Base-by-base conservation (phyloP, 37 sponge, comb jelly and placozoan species). In the Theonella swinhoei region DNA sequence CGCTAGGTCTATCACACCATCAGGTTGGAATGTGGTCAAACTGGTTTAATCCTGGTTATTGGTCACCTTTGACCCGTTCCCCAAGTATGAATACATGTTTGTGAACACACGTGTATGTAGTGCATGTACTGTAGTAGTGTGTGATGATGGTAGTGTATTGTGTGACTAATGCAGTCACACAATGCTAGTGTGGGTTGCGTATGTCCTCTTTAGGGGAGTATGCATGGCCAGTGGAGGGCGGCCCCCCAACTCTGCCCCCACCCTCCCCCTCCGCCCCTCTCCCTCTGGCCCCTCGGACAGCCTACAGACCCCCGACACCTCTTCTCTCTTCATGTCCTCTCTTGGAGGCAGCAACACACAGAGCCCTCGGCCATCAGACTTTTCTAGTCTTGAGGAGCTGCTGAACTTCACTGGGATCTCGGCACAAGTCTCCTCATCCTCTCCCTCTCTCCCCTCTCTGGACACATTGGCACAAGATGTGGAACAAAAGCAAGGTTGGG, bases 251-350 rank as follows among this genome's bases (percentile, higher is more conserved):
- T 47, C 54, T 14, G 54, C 54, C 54, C 25, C 72, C 72, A 3
- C 62, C 22, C 82, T 33, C 3, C 40, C 82, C 72, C 19, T 37
- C 39, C 30, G 22, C 20, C 4, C 60, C 29, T 58, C 71, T 41
- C 47, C 76, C 84, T 40, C 84, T 64, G 39, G 62, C 54, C 23
- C 33, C 31, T 29, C 78, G 4, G 30, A 41, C 78, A 83, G 62
- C 62, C 83, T 84, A n/a, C 87, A 87, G 68, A 88, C 88, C 37
- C 88, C 88, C 2, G 88, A 81, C 70, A 88, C 88, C 0, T 80
- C 69, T 36, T 31, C 77, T 28, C 70, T 81, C 68, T 81, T 66
- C 35, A 11, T 60, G 20, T 71, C 82, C n/a, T 61, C 71, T 60
- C 72, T 71, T n/a, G 39, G 8, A 11, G 62, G 35, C 2, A 61